Base-by-base conservation (phyloP, 2,113 vertebrate species). In the Xyrauchen texanus region DNA sequence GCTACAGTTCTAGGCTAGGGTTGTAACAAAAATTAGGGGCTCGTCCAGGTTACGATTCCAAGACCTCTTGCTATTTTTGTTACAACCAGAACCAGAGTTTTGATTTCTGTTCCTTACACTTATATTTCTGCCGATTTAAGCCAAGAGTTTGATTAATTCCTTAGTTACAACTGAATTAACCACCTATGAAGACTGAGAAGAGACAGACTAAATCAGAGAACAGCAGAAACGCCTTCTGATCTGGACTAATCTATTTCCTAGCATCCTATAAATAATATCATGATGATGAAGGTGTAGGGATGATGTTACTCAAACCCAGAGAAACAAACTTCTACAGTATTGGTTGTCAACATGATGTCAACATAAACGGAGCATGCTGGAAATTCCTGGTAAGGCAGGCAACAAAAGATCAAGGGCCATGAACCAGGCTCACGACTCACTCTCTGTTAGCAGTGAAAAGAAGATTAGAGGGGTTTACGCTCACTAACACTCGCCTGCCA, bases 151-250 rank as follows among this genome's bases (percentile, higher is more conserved):
- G 1, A 68, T 5, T 52, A n/a, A 49, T 42, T 69, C 51, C 68
- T 69, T 11, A 4, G 2, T 78, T 53, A 67, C 8, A 65, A 42
- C 44, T 49, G 15, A 78, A 74, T 68, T 15, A 62, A 42, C 11
- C 61, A n/a, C 12, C 78, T 11, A 13, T 49, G 13, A 46, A 47
- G 45, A 42, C 34, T 1, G 45, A 81, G 47, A 52, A 3, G 11
- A 61, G 47, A 68, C 15, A 7, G 58, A 67, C 67, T 65, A 76
- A 71, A 83, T 76, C 46, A 79, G 70, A 58, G 76, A 79, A 77
- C 65, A n/a, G 73, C 52, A 9, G n/a, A 60, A 68, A 76, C 61
- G 0, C 13, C 60, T 46, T 21, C 15, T 45, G 63, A 69, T 63
- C 68, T 58, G 13, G 70, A 61, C 52, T 62, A 16, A 71, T 81